Evolutionary conservation across 2,888 invertebrate genomes (phyloP), one percentile per base, ranked within the genome.

Genomic region (Herminia tarsipennalis): DNA sequence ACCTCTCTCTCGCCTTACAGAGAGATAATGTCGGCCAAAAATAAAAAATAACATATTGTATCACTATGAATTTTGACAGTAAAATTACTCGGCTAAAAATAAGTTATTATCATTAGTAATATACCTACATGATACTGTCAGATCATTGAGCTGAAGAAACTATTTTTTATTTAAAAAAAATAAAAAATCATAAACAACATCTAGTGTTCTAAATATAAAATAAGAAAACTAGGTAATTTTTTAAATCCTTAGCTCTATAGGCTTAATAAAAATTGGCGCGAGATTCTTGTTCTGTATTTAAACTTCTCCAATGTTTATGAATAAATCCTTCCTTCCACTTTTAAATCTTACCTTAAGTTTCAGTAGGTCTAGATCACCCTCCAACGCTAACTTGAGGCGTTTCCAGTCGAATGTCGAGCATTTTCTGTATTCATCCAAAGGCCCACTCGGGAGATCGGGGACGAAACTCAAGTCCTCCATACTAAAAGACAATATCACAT

Each of bases 341-440:
- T 16, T 16, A 4, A 28, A 5, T 36, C 78, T 85, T 81, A 98
- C 98, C 94, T 97, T 97, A 48, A 95, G 93, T 76, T 93, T 93
- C 20, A 98, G 81, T 52, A 93, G 88, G 35, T 96, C 94, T 39
- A 91, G 79, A 70, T 95, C 95, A 56, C 95, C 96, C 78, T 97
- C 97, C 49, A 98, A 89, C 39, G 96, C 93, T 28, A 96, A 76
- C 76, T 95, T 95, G 82, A 98, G 92, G 53, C 93, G 93, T 83
- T 97, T 97, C 97, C 98, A 98, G 77, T 97, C 94, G 72, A 98
- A 98, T 9, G 95, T 94, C 1, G 97, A 95, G 56, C 93, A 93
- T 61, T 94, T 95, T 61, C 98, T 94, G 80, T 96, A 98, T 0
- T 72, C 83, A 75, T 96, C 96, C 58, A 98, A 86, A 4, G 98